A percentile compares a stretch with the other conserved stretches of the same genome.
Conservation (phyloP, 1,140 invertebrate genomes). For the Sycophila sp. region DNA sequence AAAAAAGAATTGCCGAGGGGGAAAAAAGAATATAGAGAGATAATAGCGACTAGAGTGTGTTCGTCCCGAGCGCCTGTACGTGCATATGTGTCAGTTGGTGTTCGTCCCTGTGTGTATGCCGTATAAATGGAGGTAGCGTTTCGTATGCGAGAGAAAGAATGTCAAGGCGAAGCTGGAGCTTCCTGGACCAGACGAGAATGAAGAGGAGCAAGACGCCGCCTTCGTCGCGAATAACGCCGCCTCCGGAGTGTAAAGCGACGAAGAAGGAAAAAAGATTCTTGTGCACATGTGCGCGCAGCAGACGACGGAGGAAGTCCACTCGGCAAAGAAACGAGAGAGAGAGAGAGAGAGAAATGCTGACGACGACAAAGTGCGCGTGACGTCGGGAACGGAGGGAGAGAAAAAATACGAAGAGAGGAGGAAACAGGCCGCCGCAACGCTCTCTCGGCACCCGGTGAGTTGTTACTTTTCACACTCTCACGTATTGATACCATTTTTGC, state of each 20-base stretch:
- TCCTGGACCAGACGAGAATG: neutral
- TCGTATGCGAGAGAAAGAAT: neutral
- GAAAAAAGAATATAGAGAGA: too few species aligned
- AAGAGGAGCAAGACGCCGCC: neutral
- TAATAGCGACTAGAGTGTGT: neutral
- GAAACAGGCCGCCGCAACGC: neutral
- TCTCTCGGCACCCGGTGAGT: conserved; percentile 12
- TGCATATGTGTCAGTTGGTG: too few species aligned
- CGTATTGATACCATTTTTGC: too few species aligned
- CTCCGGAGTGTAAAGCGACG: neutral
- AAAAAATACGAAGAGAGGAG: too few species aligned
- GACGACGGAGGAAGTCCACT: neutral
- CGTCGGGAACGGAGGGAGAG: neutral
- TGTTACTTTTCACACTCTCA: conserved; percentile 11
- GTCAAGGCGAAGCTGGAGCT: neutral
- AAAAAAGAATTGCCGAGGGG: too few species aligned
- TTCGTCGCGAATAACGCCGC: neutral
- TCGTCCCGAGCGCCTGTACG: neutral
- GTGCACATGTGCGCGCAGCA: neutral
- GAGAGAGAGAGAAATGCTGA: too few species aligned
- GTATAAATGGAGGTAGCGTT: neutral
- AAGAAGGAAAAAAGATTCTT: neutral
- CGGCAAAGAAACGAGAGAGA: neutral
- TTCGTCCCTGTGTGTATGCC: too few species aligned
- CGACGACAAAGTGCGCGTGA: neutral